Conservation (phyloP, 1,140 invertebrate genomes). For the Drosophila saltans region DNA sequence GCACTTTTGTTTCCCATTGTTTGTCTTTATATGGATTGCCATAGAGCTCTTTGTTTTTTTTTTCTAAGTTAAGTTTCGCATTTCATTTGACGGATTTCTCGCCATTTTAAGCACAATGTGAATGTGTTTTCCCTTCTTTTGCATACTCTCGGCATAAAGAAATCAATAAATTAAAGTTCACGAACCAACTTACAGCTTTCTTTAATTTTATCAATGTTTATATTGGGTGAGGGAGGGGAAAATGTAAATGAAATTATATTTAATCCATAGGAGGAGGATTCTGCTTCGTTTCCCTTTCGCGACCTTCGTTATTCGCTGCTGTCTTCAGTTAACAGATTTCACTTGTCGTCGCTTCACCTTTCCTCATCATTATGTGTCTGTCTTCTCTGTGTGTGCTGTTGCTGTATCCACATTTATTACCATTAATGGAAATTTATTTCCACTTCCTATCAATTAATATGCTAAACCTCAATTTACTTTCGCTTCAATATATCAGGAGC, state of each 20-base stretch:
- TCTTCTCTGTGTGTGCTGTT: not conserved
- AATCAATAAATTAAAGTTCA: too few species aligned
- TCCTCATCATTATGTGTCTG: not conserved
- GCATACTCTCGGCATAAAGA: too few species aligned
- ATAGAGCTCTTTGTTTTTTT: not conserved
- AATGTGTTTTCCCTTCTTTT: not conserved
- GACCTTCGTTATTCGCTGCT: not conserved
- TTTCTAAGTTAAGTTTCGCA: constrained; percentile 45
- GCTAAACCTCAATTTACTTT: constrained; percentile 6
- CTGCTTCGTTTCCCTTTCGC: too few species aligned
- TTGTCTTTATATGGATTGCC: not conserved
- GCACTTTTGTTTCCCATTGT: not conserved
- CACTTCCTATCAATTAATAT: constrained; percentile 12
- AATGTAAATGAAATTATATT: not conserved
- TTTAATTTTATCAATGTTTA: not conserved
- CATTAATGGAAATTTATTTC: constrained; percentile 10
- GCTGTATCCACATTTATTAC: not conserved
- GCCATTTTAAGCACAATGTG: constrained; percentile 3
- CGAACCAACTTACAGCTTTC: not conserved
- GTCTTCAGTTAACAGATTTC: not conserved
- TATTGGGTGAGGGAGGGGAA: too few species aligned
- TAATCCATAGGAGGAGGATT: not conserved
- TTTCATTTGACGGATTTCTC: constrained; percentile 45
- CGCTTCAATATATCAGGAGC: not conserved
- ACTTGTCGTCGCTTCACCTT: not conserved